Base-by-base conservation (phyloP, 1,140 invertebrate genomes). In the Rhyacophila brunnea region DNA sequence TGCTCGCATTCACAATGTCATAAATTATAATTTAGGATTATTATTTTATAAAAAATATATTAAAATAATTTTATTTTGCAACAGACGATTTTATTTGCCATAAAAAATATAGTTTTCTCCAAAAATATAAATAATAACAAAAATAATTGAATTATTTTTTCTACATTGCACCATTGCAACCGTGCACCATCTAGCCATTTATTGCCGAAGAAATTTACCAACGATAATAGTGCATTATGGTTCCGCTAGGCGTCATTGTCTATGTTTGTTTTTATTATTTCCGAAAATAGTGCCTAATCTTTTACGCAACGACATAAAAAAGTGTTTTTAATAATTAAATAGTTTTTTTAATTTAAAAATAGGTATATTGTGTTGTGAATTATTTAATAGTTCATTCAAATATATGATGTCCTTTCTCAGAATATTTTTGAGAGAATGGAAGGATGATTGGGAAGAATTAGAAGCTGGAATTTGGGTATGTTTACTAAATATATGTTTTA, bases 381-480 rank as follows among this genome's bases (percentile, higher is more conserved):
- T 46, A 23, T 19, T 1, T 48, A 32, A 6, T 34, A 13, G 15
- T 34, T 28, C 28, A 48, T 48, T 32, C 17, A 32, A 14, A 38
- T 17, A 13, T 50, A 50, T 19, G 11, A 50, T 43, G 40, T 13
- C 15, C 36, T 53, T 63, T 38, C 69, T 67, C 63, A 62, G 65
- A 57, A 34, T 67, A 20, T 67, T 77, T 53, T 68, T 71, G 34
- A 46, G 64, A 17, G 73, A 77, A 64, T 75, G 72, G 69, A 57
- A 71, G 60, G 58, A 68, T 64, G 74, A 77, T 17, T 77, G 74
- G 74, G 70, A 71, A 1, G 46, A 69, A 42, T 69, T 75, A 18
- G 70, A 75, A 65, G 50, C 52, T 6, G 69, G 68, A 60, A 77
- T 77, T 64, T 77, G 74, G 74, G 74, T 77, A 67, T 66, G 74